phyloP scores from a whole-genome alignment of 2,113 vertebrate species.

The Cyprinodon tularosa region DNA sequence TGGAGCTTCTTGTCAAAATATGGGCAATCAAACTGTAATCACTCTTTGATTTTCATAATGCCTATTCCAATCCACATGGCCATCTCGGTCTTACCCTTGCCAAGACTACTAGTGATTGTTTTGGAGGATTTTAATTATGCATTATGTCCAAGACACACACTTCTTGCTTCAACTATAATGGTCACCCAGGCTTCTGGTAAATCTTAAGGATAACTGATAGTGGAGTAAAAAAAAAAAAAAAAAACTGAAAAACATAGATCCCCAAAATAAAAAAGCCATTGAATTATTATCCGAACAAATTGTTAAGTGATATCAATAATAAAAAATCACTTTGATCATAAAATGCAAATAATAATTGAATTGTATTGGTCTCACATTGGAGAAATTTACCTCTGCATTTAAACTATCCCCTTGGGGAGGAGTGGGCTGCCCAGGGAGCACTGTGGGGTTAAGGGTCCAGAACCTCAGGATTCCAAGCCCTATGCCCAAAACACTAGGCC shows the following conservation, averaged over 20 bases:
- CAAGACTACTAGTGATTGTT: slow-evolving; percentile 50
- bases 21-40: slow-evolving; percentile 43
- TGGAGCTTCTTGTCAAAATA: slow-evolving; percentile 30
- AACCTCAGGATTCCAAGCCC: too few species aligned
- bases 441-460: too few species aligned
- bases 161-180: slow-evolving; percentile 20
- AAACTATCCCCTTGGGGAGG: too few species aligned
- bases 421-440: too few species aligned
- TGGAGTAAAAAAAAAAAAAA: slow-evolving; percentile 11
- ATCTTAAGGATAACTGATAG: slow-evolving; percentile 46
- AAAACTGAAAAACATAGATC: slow-evolving; percentile 17
- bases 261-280: slow-evolving; percentile 28
- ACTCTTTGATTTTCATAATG: slow-evolving; percentile 41
- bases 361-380: too few species aligned
- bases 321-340: too few species aligned
- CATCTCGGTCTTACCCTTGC: slow-evolving; percentile 31
- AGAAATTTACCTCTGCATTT: too few species aligned
- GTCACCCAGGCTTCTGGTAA: slow-evolving; percentile 24
- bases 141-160: slow-evolving; percentile 45
- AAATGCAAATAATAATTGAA: too few species aligned
- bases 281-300: neutral
- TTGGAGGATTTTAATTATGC: slow-evolving; percentile 44
- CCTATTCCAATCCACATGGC: slow-evolving; percentile 46
- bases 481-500: too few species aligned
- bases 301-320: too few species aligned